Evolutionary conservation across 2,888 invertebrate genomes (phyloP).

Genomic region (Amiota mariae): DNA sequence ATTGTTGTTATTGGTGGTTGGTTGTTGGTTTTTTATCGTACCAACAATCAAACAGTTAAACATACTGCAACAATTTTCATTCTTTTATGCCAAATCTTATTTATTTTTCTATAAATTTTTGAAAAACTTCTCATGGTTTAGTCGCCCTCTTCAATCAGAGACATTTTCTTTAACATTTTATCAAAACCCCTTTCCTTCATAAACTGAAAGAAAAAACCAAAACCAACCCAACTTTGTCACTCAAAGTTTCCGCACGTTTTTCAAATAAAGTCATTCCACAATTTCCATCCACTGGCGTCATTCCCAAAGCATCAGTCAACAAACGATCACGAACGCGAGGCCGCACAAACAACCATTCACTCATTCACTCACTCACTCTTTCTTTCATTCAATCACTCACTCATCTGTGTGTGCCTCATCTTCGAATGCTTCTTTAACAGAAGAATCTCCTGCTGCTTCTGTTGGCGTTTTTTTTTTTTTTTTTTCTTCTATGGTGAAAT

Average conservation of each 20-base stretch:
- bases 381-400: neutral
- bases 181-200: neutral
- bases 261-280: constrained; percentile 60
- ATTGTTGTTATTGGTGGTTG: too few relatives aligned
- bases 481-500: constrained; percentile 45
- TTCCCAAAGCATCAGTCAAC: constrained; percentile 61
- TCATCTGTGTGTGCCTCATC: neutral
- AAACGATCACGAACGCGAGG: constrained; percentile 45
- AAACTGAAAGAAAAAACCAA: neutral
- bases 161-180: constrained; percentile 23
- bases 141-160: too few relatives aligned
- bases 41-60: constrained; percentile 4
- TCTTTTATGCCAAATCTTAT: constrained; percentile 43
- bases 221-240: constrained; percentile 44
- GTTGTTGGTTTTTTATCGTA: too few relatives aligned
- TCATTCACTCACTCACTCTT: neutral
- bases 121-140: constrained; percentile 7
- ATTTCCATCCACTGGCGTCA: constrained; percentile 32
- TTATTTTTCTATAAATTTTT: constrained; percentile 32
- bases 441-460: too few relatives aligned
- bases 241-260: constrained; percentile 68
- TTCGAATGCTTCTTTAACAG: too few relatives aligned
- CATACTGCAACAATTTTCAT: neutral
- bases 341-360: constrained; percentile 11
- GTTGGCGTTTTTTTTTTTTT: neutral